phyloP scores from a whole-genome alignment of 2,113 vertebrate species.

The Fulica atra region DNA sequence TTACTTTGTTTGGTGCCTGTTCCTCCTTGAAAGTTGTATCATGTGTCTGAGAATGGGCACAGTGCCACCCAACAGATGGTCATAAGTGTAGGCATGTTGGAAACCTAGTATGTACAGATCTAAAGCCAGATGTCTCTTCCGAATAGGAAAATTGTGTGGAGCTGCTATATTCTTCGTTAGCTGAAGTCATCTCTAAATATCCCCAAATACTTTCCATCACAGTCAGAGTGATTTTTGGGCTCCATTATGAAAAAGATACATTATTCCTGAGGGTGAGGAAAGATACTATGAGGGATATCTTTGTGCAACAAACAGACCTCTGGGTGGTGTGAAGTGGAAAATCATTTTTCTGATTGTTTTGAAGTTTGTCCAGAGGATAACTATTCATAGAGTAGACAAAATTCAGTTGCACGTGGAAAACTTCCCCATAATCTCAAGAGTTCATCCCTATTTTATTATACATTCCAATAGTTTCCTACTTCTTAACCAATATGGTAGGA shows the following conservation, averaged over 20 bases:
- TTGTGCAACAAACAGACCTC: neutral
- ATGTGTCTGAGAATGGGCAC: neutral
- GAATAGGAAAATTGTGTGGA: neutral
- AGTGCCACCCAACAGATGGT: constrained; percentile 21
- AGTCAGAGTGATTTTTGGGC: neutral
- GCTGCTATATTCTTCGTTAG: neutral
- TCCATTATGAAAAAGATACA: neutral
- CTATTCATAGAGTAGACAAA: neutral
- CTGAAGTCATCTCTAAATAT: neutral
- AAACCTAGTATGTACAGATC: neutral
- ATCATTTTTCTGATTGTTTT: neutral
- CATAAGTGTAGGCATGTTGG: constrained; percentile 7
- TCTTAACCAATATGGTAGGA: neutral
- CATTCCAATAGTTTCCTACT: neutral
- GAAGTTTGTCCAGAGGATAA: neutral
- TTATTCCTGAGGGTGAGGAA: neutral
- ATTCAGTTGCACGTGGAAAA: neutral
- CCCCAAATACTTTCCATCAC: neutral
- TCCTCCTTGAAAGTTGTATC: neutral
- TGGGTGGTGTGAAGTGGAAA: neutral
- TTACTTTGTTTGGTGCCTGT: neutral
- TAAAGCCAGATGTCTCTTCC: constrained; percentile 2
- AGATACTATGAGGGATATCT: neutral
- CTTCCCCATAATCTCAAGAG: neutral
- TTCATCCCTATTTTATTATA: neutral